A percentile compares a stretch with the other conserved stretches of the same genome.
Conservation (phyloP, 2,888 invertebrate genomes). For the Trachelus tabidus region DNA sequence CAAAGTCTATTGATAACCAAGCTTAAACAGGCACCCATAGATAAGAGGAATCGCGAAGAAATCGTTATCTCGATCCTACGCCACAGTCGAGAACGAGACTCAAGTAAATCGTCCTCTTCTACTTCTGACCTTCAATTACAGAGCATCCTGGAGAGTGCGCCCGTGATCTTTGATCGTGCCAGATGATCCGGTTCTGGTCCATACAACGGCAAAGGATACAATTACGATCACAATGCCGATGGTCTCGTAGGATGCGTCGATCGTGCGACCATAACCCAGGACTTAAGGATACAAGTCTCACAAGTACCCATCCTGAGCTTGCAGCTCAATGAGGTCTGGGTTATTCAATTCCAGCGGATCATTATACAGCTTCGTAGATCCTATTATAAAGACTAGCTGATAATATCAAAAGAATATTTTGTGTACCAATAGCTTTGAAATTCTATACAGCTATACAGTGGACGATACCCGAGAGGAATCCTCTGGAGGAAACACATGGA, state of each 20-base stretch:
- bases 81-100: neutral
- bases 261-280: neutral
- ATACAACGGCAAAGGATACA: constrained; percentile 37
- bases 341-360: neutral
- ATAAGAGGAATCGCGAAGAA: neutral
- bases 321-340: neutral
- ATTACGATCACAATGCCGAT: constrained; percentile 53
- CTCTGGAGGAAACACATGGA: neutral
- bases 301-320: neutral
- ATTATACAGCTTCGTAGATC: neutral
- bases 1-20: neutral
- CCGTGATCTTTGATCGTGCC: constrained; percentile 47
- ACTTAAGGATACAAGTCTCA: neutral
- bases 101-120: neutral
- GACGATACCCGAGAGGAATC: neutral
- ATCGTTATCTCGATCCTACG: neutral
- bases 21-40: neutral
- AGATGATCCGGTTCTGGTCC: constrained; percentile 54
- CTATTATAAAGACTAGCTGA: neutral
- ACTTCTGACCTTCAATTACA: constrained; percentile 12
- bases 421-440: neutral
- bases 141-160: constrained; percentile 40
- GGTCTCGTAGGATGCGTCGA: neutral
- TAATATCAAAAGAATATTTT: neutral
- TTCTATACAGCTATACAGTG: neutral